These are phyloP conservation scores for Theocolax elegans DNA, from an alignment of 1,140 invertebrate species.

Conservation along the genomic window DNA sequence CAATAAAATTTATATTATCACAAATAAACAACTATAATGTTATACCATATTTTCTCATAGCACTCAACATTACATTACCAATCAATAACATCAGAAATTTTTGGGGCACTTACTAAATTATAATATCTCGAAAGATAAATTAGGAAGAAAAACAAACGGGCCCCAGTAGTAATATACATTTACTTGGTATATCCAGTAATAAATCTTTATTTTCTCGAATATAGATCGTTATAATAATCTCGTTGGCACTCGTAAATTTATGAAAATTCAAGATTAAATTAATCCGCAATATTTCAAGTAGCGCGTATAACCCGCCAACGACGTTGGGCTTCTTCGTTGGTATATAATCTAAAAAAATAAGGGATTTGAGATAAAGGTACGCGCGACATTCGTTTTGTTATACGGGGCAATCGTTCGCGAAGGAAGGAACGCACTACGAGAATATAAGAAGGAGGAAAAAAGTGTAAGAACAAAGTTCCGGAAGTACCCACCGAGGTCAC, in stretches of 20 bases:
- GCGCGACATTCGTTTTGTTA: background rate
- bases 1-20: too few species aligned
- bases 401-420: background rate
- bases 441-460: background rate
- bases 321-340: background rate
- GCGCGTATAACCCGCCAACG: background rate
- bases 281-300: constrained; percentile 27
- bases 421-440: background rate
- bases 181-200: background rate
- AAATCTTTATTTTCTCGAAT: constrained; percentile 20
- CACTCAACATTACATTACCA: too few species aligned
- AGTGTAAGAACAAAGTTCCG: constrained; percentile 25
- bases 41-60: too few species aligned
- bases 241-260: constrained; percentile 1
- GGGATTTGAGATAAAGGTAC: constrained; percentile 23
- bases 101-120: too few species aligned
- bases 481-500: constrained; percentile 39
- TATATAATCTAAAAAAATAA: constrained; percentile 36
- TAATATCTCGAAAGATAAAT: constrained; percentile 21
- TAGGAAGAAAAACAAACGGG: background rate
- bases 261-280: constrained; percentile 37
- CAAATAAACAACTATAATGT: too few species aligned
- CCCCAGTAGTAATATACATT: constrained; percentile 5
- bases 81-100: too few species aligned
- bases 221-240: background rate